These are phyloP conservation scores for Hypercompe scribonia DNA, from an alignment of 2,888 invertebrate species.

Conservation along the genomic window DNA sequence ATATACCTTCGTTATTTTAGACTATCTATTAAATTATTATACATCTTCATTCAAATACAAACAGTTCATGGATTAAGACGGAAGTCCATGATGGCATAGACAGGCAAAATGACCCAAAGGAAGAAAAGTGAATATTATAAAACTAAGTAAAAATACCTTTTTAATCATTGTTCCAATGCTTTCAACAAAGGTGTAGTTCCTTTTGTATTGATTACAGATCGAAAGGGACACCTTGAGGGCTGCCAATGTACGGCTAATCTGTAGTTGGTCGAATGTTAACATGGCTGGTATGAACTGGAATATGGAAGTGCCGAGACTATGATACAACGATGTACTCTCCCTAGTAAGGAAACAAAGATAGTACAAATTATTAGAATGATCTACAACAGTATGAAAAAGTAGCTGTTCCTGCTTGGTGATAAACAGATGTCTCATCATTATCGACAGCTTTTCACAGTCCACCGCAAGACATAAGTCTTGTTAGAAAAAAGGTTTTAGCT, in stretches of 20 bases:
- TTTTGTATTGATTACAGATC: slow-evolving; percentile 91
- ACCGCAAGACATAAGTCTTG: too few relatives aligned
- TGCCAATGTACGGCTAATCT: slow-evolving; percentile 91
- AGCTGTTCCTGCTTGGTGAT: too few relatives aligned
- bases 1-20: not conserved
- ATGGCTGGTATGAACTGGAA: slow-evolving; percentile 97
- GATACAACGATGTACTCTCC: slow-evolving; percentile 94
- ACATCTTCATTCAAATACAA: not conserved
- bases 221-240: slow-evolving; percentile 92
- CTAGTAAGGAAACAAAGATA: slow-evolving; percentile 73
- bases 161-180: slow-evolving; percentile 92
- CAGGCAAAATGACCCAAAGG: not conserved
- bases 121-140: not conserved
- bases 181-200: slow-evolving; percentile 91
- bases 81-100: not conserved
- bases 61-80: not conserved
- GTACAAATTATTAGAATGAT: not conserved
- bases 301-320: slow-evolving; percentile 95
- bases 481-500: too few relatives aligned
- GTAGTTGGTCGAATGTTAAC: slow-evolving; percentile 94
- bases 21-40: not conserved
- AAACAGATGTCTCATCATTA: too few relatives aligned
- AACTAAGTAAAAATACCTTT: slow-evolving; percentile 70
- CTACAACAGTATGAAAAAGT: not conserved
- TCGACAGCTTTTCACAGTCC: too few relatives aligned